phyloP scores from a whole-genome alignment of 2,888 invertebrate genomes.

The Dermolepida albohirtum region DNA sequence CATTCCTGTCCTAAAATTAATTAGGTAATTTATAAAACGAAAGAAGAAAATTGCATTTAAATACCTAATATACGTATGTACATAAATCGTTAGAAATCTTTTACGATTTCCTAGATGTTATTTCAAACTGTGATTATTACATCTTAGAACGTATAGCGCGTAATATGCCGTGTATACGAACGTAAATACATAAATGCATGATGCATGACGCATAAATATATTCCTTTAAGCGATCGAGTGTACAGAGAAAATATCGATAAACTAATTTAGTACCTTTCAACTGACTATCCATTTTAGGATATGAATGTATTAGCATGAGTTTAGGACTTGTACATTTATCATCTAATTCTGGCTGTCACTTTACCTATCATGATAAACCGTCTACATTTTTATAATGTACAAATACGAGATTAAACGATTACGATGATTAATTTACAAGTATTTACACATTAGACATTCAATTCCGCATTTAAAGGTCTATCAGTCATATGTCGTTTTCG shows the following conservation, averaged over 20 bases:
- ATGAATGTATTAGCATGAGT: slow-evolving; percentile 32
- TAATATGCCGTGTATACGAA: too few relatives aligned
- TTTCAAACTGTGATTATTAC: too few relatives aligned
- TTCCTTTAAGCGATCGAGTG: not conserved
- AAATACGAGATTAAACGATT: slow-evolving; percentile 40
- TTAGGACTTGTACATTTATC: slow-evolving; percentile 32
- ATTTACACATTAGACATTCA: slow-evolving; percentile 28
- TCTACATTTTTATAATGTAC: slow-evolving; percentile 40
- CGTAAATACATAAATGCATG: too few relatives aligned
- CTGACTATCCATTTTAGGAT: slow-evolving; percentile 37
- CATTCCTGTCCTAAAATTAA: too few relatives aligned
- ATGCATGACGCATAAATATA: too few relatives aligned
- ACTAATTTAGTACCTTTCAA: slow-evolving; percentile 37
- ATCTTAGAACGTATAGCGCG: too few relatives aligned
- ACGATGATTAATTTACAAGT: slow-evolving; percentile 39
- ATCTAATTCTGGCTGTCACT: slow-evolving; percentile 40
- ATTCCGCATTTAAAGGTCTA: slow-evolving; percentile 26
- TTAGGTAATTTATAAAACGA: too few relatives aligned
- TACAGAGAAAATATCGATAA: slow-evolving; percentile 30
- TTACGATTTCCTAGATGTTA: too few relatives aligned
- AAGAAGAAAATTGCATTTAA: too few relatives aligned
- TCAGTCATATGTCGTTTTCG: slow-evolving; percentile 16
- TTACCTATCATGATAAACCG: slow-evolving; percentile 38
- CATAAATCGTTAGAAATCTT: too few relatives aligned
- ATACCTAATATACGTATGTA: too few relatives aligned